A percentile compares a stretch with the other conserved stretches of the same genome.
phyloP scores from a whole-genome alignment of 2,888 invertebrate species.

The Tipula helvola region DNA sequence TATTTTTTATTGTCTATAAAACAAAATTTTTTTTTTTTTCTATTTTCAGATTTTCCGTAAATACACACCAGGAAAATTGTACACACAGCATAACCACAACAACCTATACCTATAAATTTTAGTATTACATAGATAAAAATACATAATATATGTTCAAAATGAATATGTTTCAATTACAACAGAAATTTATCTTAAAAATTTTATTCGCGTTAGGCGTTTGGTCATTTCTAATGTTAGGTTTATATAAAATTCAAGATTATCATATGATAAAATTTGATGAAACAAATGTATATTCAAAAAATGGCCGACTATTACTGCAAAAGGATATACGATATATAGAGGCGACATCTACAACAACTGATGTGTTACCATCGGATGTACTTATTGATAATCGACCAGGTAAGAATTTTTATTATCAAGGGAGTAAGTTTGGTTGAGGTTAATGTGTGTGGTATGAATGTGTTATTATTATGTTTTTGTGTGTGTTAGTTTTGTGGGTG shows the following conservation, averaged over 20 bases:
- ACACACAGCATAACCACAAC: background rate
- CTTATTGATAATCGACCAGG: slow-evolving; percentile 36
- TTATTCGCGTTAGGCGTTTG: slow-evolving; percentile 35
- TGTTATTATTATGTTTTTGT: too few relatives aligned
- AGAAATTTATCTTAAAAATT: slow-evolving; percentile 33
- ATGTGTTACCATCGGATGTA: slow-evolving; percentile 35
- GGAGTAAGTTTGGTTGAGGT: too few relatives aligned
- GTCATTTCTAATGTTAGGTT: slow-evolving; percentile 34
- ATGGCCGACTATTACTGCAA: slow-evolving; percentile 32
- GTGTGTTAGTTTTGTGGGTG: too few relatives aligned
- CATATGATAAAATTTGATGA: slow-evolving; percentile 33
- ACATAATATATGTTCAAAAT: slow-evolving; percentile 12
- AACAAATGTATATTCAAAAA: slow-evolving; percentile 26
- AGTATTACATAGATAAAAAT: background rate
- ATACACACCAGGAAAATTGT: background rate
- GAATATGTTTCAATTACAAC: slow-evolving; percentile 26
- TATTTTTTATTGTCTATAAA: background rate
- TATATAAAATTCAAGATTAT: slow-evolving; percentile 34
- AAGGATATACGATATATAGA: slow-evolving; percentile 31
- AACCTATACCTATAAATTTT: background rate
- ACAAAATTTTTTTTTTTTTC: background rate
- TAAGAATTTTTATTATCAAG: slow-evolving; percentile 18
- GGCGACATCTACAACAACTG: slow-evolving; percentile 35
- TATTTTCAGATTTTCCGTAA: background rate
- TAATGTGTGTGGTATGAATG: too few relatives aligned